phyloP scores from a whole-genome alignment of 2,113 vertebrate genomes.

The Machaerirhynchus nigripectus region DNA sequence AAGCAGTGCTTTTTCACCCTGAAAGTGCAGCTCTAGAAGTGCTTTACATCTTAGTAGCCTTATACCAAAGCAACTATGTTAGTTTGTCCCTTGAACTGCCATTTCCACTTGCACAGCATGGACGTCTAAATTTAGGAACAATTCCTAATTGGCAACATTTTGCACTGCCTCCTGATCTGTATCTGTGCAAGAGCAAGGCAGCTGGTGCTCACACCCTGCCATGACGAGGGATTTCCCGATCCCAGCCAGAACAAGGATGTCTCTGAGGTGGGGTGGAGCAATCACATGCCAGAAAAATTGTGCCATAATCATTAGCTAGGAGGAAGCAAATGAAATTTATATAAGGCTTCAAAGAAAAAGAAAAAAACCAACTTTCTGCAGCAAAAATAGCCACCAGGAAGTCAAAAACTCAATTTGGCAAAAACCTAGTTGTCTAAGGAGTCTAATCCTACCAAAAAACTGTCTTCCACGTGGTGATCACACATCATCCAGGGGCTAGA shows the following conservation, averaged over 20 bases:
- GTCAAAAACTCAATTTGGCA: background rate
- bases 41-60: background rate
- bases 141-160: background rate
- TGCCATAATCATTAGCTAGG: background rate
- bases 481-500: background rate
- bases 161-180: background rate
- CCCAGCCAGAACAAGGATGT: background rate
- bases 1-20: background rate
- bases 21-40: background rate
- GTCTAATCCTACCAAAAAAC: background rate
- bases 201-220: background rate
- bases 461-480: background rate
- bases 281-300: background rate
- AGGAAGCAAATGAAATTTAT: background rate
- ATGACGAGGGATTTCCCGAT: background rate
- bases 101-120: background rate
- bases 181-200: background rate
- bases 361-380: background rate
- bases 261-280: background rate
- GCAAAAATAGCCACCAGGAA: background rate
- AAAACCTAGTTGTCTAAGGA: background rate
- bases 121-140: background rate
- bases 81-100: background rate
- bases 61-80: background rate
- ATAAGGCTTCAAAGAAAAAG: background rate